Conservation (phyloP, 2,113 vertebrate genomes). For the Malurus alboscapulatus region DNA sequence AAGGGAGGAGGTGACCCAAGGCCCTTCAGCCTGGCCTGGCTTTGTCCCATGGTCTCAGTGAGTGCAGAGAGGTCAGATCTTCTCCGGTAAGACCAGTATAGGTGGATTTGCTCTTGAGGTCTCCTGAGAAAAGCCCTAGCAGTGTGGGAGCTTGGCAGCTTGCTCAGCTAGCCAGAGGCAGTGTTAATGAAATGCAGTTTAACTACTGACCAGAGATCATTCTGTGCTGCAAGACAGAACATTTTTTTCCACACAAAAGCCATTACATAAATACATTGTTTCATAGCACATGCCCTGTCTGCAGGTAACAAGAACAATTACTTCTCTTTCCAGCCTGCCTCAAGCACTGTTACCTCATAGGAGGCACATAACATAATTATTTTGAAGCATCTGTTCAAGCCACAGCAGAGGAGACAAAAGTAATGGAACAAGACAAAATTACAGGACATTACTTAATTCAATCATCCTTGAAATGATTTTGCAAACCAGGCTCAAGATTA, state of each 20-base stretch:
- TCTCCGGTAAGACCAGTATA: neutral
- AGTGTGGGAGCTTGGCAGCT: neutral
- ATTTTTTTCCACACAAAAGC: neutral
- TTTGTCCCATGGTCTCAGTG: neutral
- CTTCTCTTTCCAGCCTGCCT: neutral
- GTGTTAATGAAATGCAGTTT: slow-evolving; percentile 6
- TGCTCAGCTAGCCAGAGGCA: neutral
- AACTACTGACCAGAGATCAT: neutral
- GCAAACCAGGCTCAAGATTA: neutral
- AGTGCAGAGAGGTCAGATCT: neutral
- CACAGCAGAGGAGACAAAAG: slow-evolving; percentile 16
- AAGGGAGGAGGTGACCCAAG: neutral
- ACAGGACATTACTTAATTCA: slow-evolving; percentile 34
- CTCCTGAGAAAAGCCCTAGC: neutral
- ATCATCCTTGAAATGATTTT: slow-evolving; percentile 15
- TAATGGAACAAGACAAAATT: slow-evolving; percentile 26
- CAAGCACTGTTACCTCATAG: neutral
- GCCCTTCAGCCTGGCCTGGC: neutral
- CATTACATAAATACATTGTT: neutral
- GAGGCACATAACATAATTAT: slow-evolving; percentile 3
- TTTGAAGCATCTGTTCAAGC: slow-evolving; percentile 20
- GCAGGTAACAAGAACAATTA: slow-evolving; percentile 24
- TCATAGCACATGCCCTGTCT: neutral
- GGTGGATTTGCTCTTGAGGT: neutral
- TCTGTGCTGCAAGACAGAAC: neutral